These are phyloP conservation scores for Anastrepha ludens DNA, from an alignment of 1,140 invertebrate genomes.

Conservation along the genomic window DNA sequence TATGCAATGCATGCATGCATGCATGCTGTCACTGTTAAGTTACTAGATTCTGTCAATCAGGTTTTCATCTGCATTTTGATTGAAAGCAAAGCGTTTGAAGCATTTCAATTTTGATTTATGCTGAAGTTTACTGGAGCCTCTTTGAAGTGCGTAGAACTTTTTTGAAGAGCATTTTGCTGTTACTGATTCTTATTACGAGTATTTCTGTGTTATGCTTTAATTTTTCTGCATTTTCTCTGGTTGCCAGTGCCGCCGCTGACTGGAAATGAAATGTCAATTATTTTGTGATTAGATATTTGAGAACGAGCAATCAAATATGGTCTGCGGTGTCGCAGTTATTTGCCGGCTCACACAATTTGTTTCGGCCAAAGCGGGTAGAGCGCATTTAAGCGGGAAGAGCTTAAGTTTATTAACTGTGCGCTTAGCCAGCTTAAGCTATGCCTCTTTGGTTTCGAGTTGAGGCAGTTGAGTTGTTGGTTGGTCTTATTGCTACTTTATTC, in stretches of 20 bases:
- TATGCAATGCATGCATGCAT: background rate
- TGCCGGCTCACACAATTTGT: constrained; percentile 4
- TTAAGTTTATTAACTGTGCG: background rate
- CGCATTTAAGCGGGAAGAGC: background rate
- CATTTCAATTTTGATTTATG: constrained; percentile 48
- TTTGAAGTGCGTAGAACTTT: constrained; percentile 14
- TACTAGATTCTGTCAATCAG: constrained; percentile 22
- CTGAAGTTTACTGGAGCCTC: background rate
- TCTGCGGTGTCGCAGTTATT: background rate
- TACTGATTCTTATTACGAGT: background rate
- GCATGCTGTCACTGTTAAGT: background rate
- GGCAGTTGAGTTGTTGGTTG: background rate
- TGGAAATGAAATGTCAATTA: constrained; percentile 44
- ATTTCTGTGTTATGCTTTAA: background rate
- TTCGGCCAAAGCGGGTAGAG: background rate
- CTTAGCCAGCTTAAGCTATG: background rate
- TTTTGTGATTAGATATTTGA: constrained; percentile 40
- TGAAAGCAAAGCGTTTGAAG: constrained; percentile 24
- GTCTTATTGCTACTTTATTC: background rate
- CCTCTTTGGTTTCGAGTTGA: background rate
- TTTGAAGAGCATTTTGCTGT: background rate
- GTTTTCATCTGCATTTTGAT: constrained; percentile 44
- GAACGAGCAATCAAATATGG: constrained; percentile 12
- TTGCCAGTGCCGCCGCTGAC: background rate
- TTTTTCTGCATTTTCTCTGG: background rate